These are phyloP conservation scores for Anseranas semipalmata DNA, from an alignment of 2,113 vertebrate species.

Conservation along the genomic window DNA sequence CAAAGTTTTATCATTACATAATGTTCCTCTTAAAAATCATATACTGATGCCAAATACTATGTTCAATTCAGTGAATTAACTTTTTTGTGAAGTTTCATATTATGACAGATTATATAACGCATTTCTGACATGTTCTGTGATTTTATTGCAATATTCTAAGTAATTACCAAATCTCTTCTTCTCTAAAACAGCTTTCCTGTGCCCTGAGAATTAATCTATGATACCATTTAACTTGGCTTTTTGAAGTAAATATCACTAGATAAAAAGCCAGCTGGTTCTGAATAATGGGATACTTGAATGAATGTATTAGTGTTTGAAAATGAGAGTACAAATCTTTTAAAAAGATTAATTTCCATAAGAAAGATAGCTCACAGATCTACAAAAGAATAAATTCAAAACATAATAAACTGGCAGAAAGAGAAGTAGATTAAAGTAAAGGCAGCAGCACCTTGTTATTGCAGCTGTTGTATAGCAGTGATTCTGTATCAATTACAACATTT, in stretches of 20 bases:
- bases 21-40: constrained; percentile 53
- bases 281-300: constrained; percentile 92
- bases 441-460: constrained; percentile 91
- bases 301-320: constrained; percentile 92
- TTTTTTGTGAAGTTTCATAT: constrained; percentile 74
- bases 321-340: constrained; percentile 90
- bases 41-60: constrained; percentile 52
- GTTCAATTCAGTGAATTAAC: constrained; percentile 73
- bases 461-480: constrained; percentile 83
- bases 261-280: constrained; percentile 93
- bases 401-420: constrained; percentile 88
- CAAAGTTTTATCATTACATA: constrained; percentile 58
- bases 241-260: constrained; percentile 95
- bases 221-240: constrained; percentile 93
- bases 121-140: constrained; percentile 83
- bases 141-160: constrained; percentile 84
- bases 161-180: constrained; percentile 85
- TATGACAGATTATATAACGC: constrained; percentile 76
- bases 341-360: constrained; percentile 99
- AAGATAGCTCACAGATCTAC: constrained; percentile 93
- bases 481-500: constrained; percentile 92
- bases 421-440: constrained; percentile 90
- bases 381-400: constrained; percentile 94
- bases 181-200: constrained; percentile 79
- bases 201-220: constrained; percentile 90